Evolutionary conservation across 1,140 invertebrate genomes (phyloP).

Genomic region (Mamestra configurata): DNA sequence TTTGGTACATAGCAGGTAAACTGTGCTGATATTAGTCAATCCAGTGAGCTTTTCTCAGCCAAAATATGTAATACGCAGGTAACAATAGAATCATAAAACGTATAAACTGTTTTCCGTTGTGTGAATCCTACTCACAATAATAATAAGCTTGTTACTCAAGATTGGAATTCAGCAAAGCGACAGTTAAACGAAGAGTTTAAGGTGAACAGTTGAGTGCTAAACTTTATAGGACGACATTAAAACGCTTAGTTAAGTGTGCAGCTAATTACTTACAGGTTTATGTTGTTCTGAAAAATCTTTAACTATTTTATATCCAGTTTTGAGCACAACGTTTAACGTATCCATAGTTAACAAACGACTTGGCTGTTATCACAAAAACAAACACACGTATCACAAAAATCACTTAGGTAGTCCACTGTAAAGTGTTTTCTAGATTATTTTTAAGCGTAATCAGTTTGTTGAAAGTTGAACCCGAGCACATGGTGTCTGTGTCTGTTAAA

Average conservation of each 20-base stretch:
- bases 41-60: neutral
- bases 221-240: constrained; percentile 1
- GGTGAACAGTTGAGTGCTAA: neutral
- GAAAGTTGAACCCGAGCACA: constrained; percentile 61
- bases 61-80: neutral
- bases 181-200: constrained; percentile 7
- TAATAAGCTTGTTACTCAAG: constrained; percentile 1
- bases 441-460: constrained; percentile 26
- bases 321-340: constrained; percentile 78
- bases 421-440: constrained; percentile 23
- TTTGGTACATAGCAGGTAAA: neutral
- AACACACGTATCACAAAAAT: constrained; percentile 32
- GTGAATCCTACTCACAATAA: neutral
- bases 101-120: neutral
- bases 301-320: constrained; percentile 82
- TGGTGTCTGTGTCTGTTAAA: constrained; percentile 68
- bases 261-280: constrained; percentile 75
- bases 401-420: constrained; percentile 30
- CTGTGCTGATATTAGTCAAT: neutral
- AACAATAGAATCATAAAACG: neutral
- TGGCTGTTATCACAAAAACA: constrained; percentile 25
- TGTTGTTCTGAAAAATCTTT: constrained; percentile 81
- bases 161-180: neutral
- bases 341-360: constrained; percentile 66
- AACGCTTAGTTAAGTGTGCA: neutral